Conservation (phyloP, 1,140 invertebrate species). For the Dolichoris vasculosae region DNA sequence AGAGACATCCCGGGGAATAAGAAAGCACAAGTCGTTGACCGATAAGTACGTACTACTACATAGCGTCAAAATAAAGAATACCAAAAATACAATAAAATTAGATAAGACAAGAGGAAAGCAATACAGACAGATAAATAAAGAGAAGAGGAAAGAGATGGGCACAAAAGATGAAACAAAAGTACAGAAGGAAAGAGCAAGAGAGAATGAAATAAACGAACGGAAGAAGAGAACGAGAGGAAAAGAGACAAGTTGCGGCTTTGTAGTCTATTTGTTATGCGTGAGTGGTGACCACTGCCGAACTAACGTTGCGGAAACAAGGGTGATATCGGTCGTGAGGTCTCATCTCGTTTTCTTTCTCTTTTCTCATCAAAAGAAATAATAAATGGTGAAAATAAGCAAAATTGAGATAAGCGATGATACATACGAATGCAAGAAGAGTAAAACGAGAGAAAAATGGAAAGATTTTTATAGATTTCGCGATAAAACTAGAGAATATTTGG, state of each 20-base stretch:
- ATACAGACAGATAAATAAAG: not conserved
- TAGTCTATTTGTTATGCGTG: conserved; percentile 55
- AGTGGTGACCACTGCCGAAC: conserved; percentile 41
- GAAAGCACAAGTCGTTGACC: not conserved
- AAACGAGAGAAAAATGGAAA: too few relatives aligned
- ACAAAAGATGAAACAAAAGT: not conserved
- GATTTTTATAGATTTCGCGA: too few relatives aligned
- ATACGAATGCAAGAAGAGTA: not conserved
- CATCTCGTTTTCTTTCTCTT: not conserved
- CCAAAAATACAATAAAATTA: not conserved
- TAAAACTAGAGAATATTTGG: too few relatives aligned
- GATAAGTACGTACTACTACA: not conserved
- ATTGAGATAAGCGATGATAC: not conserved
- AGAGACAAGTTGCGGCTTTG: conserved; percentile 1
- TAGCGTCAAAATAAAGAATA: not conserved
- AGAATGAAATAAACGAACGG: not conserved
- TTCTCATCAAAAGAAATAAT: not conserved
- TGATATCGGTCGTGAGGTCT: not conserved
- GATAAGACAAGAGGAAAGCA: not conserved
- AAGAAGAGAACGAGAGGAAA: not conserved
- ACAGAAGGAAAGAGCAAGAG: not conserved
- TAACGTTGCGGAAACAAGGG: conserved; percentile 3
- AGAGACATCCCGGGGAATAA: not conserved
- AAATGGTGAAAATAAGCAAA: not conserved
- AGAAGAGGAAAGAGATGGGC: not conserved